These are phyloP conservation scores for Parapristionchus giblindavisi DNA, from an alignment of 2,888 invertebrate genomes.

Conservation along the genomic window DNA sequence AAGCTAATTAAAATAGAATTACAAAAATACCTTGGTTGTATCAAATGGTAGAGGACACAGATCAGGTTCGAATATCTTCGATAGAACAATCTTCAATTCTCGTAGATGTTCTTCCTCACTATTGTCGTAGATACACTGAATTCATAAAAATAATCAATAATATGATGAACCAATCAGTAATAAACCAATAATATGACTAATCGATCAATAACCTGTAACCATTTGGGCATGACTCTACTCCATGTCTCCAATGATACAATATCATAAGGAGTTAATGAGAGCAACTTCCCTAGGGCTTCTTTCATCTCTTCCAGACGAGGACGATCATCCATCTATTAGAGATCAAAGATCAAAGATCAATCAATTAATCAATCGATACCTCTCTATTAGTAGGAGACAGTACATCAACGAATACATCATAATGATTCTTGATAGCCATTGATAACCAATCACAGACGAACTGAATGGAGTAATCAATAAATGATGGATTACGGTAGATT, in stretches of 20 bases:
- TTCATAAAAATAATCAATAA: not conserved
- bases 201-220: conserved; percentile 86
- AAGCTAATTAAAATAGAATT: not conserved
- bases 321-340: conserved; percentile 45
- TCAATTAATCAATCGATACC: conserved; percentile 72
- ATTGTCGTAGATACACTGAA: conserved; percentile 32
- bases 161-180: not conserved
- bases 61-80: conserved; percentile 95
- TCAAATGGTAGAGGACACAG: conserved; percentile 93
- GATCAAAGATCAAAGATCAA: conserved; percentile 75
- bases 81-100: conserved; percentile 83
- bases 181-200: no score
- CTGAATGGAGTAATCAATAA: conserved; percentile 59
- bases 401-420: conserved; percentile 89
- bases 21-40: conserved; percentile 80
- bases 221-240: conserved; percentile 98
- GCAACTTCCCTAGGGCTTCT: conserved; percentile 81
- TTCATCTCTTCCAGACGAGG: conserved; percentile 82
- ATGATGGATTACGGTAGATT: not conserved
- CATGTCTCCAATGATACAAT: conserved; percentile 84
- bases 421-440: conserved; percentile 83
- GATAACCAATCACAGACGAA: conserved; percentile 92
- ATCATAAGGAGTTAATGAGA: conserved; percentile 96
- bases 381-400: conserved; percentile 79
- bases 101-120: conserved; percentile 74